Evolutionary conservation across 2,113 vertebrate genomes (phyloP).

Genomic region (Rynchops niger): DNA sequence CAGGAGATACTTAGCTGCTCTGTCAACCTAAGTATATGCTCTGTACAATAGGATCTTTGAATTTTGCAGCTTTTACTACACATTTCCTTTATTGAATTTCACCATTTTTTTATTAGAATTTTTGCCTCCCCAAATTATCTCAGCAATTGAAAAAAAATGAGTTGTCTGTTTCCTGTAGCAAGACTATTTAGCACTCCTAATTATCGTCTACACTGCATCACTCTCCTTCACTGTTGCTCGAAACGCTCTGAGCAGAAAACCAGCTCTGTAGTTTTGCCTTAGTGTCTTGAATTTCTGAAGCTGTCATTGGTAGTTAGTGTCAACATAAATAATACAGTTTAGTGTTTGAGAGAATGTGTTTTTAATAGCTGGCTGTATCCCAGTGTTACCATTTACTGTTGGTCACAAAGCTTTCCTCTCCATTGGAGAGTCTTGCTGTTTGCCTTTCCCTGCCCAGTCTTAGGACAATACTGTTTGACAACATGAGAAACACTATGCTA

Average conservation of each 20-base stretch:
- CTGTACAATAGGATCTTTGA: not conserved
- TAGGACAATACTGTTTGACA: not conserved
- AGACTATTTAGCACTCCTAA: not conserved
- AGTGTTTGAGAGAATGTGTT: not conserved
- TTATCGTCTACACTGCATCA: not conserved
- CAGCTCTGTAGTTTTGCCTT: not conserved
- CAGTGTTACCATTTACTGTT: not conserved
- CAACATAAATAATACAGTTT: conserved; percentile 16
- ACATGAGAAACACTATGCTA: not conserved
- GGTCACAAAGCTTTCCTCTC: not conserved
- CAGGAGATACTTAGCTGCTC: not conserved
- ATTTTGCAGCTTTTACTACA: not conserved
- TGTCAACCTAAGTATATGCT: not conserved
- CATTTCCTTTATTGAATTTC: not conserved
- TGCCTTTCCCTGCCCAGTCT: not conserved
- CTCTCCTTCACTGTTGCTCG: not conserved
- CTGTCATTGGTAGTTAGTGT: not conserved
- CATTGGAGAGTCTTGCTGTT: not conserved
- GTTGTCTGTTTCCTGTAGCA: not conserved
- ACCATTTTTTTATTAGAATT: not conserved
- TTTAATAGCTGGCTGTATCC: not conserved
- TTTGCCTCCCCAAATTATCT: not conserved
- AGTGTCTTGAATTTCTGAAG: not conserved
- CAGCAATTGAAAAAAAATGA: not conserved
- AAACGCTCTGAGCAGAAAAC: not conserved